Evolutionary conservation across 2,888 invertebrate genomes (phyloP), one percentile per base, ranked within the genome.

Genomic region (Helleia helle): DNA sequence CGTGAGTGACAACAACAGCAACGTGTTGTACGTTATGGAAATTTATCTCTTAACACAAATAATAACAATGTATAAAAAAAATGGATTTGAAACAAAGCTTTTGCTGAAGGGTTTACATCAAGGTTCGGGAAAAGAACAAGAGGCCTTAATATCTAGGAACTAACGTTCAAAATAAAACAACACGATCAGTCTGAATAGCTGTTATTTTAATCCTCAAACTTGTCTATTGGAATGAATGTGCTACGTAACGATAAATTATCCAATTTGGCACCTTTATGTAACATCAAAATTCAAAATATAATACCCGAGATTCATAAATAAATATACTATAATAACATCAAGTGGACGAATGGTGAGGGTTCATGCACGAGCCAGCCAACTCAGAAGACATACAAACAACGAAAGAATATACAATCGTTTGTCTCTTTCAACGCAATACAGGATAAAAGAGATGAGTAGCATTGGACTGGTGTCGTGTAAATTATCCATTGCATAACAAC

Each of bases 171-270:
- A 49, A 49, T 43, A 30, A 47, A 47, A 48, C 55, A 58, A 59
- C 54, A 59, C 62, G 65, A 66, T 81, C 80, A 81, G 83, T 81
- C 81, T 72, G 81, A 79, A 79, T 72, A 69, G 30, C 25, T 40
- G 71, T 80, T 58, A 68, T 59, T 64, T 58, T 56, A 66, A 59
- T 71, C 65, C 67, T 63, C 67, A 64, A 63, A 54, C 57, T 65
- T 62, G 56, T 64, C 64, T 69, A 69, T 70, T 77, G 83, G 83
- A 83, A 84, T 83, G 68, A 66, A 62, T 57, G 57, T 58, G 58
- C 58, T 54, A 56, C 43, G 51, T 55, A 54, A 55, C 52, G 57
- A 61, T 34, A 34, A 22, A 54, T 58, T 59, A 64, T 59, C 59
- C 58, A 68, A 65, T 79, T 83, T 83, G 81, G 83, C 83, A 83